Evolutionary conservation across 1,140 invertebrate genomes (phyloP).

Genomic region (Drosophila willistoni): DNA sequence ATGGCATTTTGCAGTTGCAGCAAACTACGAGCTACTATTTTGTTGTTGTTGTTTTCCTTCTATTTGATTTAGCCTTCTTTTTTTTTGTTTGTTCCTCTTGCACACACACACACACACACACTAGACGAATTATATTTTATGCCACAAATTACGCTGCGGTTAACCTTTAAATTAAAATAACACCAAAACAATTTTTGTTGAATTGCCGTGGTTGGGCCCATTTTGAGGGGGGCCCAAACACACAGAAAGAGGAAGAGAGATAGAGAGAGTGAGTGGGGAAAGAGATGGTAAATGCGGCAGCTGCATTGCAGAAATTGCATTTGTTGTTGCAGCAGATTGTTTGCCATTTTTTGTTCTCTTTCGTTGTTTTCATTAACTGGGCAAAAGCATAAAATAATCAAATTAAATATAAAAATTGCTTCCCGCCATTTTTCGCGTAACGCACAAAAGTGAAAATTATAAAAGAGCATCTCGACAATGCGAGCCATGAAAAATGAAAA

Average conservation of each 20-base stretch:
- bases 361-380: constrained; percentile 57
- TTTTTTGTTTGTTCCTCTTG: constrained; percentile 36
- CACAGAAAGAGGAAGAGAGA: neutral
- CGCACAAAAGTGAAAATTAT: constrained; percentile 60
- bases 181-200: constrained; percentile 80
- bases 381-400: constrained; percentile 75
- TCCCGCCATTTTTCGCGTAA: constrained; percentile 53
- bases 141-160: constrained; percentile 81
- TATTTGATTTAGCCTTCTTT: constrained; percentile 44
- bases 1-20: constrained; percentile 44
- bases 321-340: constrained; percentile 48
- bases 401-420: constrained; percentile 70
- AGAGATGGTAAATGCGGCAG: constrained; percentile 41
- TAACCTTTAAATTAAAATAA: constrained; percentile 82
- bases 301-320: constrained; percentile 75
- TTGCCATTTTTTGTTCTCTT: constrained; percentile 10
- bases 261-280: neutral
- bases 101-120: constrained; percentile 34
- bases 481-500: constrained; percentile 36
- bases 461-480: constrained; percentile 34
- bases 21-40: constrained; percentile 26
- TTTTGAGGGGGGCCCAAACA: constrained; percentile 25
- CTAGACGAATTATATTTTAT: constrained; percentile 81
- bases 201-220: constrained; percentile 52
- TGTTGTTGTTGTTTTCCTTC: constrained; percentile 3